phyloP scores from a whole-genome alignment of 2,113 vertebrate species.

The Bujurquina vittata region DNA sequence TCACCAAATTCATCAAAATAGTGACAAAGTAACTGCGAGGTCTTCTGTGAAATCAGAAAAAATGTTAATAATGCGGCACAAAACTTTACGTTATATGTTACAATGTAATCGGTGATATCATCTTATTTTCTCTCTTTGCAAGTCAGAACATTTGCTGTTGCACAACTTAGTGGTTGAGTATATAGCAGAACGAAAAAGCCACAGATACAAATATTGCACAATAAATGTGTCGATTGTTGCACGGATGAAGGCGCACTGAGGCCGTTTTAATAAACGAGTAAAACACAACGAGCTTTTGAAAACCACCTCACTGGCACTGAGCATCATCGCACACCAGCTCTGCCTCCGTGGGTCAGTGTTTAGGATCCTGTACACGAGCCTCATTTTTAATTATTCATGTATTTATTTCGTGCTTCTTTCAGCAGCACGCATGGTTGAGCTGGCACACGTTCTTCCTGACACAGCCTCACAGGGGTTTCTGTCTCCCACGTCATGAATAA shows the following conservation, averaged over 20 bases:
- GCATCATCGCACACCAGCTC: too few species aligned
- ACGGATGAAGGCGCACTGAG: too few species aligned
- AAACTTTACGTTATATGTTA: background rate
- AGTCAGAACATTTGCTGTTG: background rate
- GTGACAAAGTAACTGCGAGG: constrained; percentile 12
- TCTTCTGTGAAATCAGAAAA: constrained; percentile 46
- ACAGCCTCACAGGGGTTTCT: background rate
- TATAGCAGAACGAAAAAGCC: rapidly evolving
- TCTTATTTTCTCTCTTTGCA: background rate
- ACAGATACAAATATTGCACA: too few species aligned
- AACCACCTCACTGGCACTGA: too few species aligned
- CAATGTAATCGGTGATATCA: background rate
- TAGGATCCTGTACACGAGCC: too few species aligned
- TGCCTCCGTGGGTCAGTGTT: too few species aligned
- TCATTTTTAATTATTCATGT: too few species aligned
- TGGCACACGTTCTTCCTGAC: background rate
- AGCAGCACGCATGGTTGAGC: background rate
- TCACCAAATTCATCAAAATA: constrained; percentile 65
- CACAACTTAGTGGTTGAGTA: background rate
- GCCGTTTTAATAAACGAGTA: too few species aligned
- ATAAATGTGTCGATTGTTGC: too few species aligned
- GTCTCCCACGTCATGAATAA: too few species aligned
- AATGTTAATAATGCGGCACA: background rate
- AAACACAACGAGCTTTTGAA: too few species aligned
- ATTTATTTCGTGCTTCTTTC: too few species aligned